These are phyloP conservation scores for Apamea monoglypha DNA, from an alignment of 2,888 invertebrate species.

Conservation along the genomic window DNA sequence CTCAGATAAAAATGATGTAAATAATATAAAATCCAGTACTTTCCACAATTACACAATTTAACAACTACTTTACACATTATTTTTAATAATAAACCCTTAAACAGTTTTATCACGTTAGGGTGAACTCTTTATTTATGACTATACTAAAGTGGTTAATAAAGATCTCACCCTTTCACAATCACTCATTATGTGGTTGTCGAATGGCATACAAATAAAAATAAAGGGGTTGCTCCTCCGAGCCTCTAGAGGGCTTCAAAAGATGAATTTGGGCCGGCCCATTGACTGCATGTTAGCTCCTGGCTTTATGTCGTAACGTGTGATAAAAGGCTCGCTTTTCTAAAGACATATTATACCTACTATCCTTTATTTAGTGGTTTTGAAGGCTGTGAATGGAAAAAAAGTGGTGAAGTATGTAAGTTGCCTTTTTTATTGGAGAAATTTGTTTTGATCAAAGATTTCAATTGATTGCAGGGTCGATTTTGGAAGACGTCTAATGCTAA, in stretches of 20 bases:
- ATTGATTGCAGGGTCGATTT: neutral
- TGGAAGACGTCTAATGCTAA: neutral
- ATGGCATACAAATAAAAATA: conserved; percentile 53
- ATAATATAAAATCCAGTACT: neutral
- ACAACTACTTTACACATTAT: no score
- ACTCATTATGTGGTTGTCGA: conserved; percentile 25
- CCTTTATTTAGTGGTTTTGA: neutral
- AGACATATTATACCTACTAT: neutral
- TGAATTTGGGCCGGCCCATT: conserved; percentile 54
- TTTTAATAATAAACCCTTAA: neutral
- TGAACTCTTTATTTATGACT: neutral
- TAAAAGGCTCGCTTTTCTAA: neutral
- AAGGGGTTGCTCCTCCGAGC: conserved; percentile 25
- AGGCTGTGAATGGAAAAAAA: neutral
- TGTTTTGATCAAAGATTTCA: neutral
- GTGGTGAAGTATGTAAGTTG: no score
- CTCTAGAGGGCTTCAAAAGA: conserved; percentile 52
- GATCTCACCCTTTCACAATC: conserved; percentile 16
- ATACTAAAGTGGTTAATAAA: conserved; percentile 16
- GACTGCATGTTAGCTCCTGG: conserved; percentile 27
- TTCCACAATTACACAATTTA: no score
- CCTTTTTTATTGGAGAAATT: neutral
- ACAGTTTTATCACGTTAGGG: neutral
- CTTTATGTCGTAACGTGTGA: conserved; percentile 20
- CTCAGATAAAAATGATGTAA: neutral